Conservation (phyloP, 2,113 vertebrate species). For the Phocoena sinus region DNA sequence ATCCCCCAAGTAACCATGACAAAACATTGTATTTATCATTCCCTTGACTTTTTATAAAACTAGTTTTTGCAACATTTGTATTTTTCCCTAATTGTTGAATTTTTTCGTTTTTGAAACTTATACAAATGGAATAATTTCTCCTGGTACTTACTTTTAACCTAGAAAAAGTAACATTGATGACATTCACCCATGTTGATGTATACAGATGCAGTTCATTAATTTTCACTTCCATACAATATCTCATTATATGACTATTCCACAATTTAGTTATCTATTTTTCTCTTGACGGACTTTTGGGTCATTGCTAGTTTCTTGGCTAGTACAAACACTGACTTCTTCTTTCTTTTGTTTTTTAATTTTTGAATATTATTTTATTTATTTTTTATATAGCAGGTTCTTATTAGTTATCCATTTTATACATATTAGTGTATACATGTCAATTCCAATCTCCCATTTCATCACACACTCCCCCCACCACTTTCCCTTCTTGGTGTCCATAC, state of each 20-base stretch:
- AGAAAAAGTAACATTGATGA: not conserved
- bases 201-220: not conserved
- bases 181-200: not conserved
- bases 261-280: not conserved
- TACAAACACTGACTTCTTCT: not conserved
- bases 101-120: constrained; percentile 3
- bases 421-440: too few relatives aligned
- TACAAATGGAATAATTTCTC: not conserved
- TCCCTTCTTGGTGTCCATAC: too few relatives aligned
- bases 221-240: not conserved
- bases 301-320: not conserved
- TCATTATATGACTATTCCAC: not conserved
- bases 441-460: too few relatives aligned
- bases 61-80: not conserved
- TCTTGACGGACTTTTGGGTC: not conserved
- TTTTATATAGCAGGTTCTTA: too few relatives aligned
- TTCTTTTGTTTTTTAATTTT: too few relatives aligned
- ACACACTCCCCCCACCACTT: too few relatives aligned
- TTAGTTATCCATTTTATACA: too few relatives aligned
- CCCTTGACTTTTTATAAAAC: not conserved
- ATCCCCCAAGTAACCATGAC: not conserved
- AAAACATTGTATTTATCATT: not conserved
- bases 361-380: too few relatives aligned
- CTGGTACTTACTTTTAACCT: not conserved
- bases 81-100: not conserved